These are phyloP conservation scores for Acanthococcus lagerstroemiae DNA, from an alignment of 2,888 invertebrate genomes.

Conservation along the genomic window DNA sequence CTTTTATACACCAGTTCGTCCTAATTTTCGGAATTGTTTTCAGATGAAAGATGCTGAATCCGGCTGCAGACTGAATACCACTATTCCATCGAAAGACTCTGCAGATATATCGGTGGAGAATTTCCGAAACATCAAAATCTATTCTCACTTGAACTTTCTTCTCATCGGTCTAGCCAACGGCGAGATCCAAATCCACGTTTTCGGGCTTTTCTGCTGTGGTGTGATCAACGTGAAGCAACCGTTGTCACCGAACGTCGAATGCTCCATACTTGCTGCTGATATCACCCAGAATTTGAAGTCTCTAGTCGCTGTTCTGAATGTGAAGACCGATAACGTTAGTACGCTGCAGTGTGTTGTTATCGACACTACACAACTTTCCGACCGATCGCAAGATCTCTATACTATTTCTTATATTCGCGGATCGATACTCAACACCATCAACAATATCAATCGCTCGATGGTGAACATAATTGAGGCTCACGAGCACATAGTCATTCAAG, in stretches of 20 bases:
- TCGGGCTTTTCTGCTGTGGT: constrained; percentile 75
- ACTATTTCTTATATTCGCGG: constrained; percentile 64
- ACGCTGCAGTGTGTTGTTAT: constrained; percentile 40
- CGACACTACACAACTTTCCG: constrained; percentile 53
- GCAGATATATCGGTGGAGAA: constrained; percentile 28
- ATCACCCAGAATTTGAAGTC: constrained; percentile 61
- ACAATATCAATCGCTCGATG: constrained; percentile 62
- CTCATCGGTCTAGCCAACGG: constrained; percentile 68
- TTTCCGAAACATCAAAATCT: constrained; percentile 42
- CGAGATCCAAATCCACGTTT: constrained; percentile 62
- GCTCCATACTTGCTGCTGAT: constrained; percentile 54
- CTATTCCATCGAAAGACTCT: constrained; percentile 15
- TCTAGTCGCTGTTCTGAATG: constrained; percentile 54
- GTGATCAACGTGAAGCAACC: constrained; percentile 50
- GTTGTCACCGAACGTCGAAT: constrained; percentile 36
- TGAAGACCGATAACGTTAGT: constrained; percentile 39
- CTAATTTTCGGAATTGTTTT: constrained; percentile 3
- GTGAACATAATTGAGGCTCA: constrained; percentile 78
- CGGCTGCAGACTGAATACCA: constrained; percentile 25
- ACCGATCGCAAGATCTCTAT: constrained; percentile 59
- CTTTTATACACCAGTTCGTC: too few species aligned
- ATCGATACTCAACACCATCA: constrained; percentile 57
- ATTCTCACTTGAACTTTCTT: constrained; percentile 60
- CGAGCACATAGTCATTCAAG: constrained; percentile 77
- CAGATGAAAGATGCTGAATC: constrained; percentile 30